A percentile compares a stretch with the other conserved stretches of the same genome.
Conservation (phyloP, 2,888 invertebrate genomes). For the Beris chalybata region DNA sequence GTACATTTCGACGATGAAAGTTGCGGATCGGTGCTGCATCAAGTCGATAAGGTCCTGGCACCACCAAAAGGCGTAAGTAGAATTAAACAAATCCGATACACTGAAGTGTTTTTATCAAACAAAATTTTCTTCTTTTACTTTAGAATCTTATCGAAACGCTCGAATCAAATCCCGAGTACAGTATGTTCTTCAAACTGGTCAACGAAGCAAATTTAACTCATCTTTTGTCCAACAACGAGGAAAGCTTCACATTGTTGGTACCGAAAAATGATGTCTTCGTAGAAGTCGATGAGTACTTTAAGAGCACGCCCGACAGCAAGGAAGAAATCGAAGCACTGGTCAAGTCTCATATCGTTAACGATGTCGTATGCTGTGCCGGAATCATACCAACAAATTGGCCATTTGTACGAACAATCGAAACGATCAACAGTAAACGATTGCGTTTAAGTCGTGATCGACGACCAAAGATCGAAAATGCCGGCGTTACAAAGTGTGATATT, state of each 20-base stretch:
- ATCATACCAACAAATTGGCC: slow-evolving; percentile 56
- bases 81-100: no score
- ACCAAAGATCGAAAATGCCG: slow-evolving; percentile 56
- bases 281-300: slow-evolving; percentile 49
- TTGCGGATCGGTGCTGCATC: slow-evolving; percentile 69
- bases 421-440: slow-evolving; percentile 51
- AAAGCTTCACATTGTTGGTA: slow-evolving; percentile 52
- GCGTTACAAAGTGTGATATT: slow-evolving; percentile 56
- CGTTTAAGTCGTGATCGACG: slow-evolving; percentile 54
- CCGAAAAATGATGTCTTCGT: slow-evolving; percentile 55
- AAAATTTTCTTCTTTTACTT: slow-evolving; percentile 8
- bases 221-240: slow-evolving; percentile 47
- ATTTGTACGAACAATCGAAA: slow-evolving; percentile 54
- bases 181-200: slow-evolving; percentile 52
- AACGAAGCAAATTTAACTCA: slow-evolving; percentile 51
- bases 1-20: slow-evolving; percentile 64
- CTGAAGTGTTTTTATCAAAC: neutral
- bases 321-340: slow-evolving; percentile 48
- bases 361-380: slow-evolving; percentile 56
- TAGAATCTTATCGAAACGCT: slow-evolving; percentile 50
- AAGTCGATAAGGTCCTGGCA: slow-evolving; percentile 63
- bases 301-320: slow-evolving; percentile 43
- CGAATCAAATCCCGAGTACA: slow-evolving; percentile 52
- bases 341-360: slow-evolving; percentile 54
- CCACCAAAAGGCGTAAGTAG: slow-evolving; percentile 49